phyloP scores from a whole-genome alignment of 2,888 invertebrate species.

The Caenorhabditis sinica region DNA sequence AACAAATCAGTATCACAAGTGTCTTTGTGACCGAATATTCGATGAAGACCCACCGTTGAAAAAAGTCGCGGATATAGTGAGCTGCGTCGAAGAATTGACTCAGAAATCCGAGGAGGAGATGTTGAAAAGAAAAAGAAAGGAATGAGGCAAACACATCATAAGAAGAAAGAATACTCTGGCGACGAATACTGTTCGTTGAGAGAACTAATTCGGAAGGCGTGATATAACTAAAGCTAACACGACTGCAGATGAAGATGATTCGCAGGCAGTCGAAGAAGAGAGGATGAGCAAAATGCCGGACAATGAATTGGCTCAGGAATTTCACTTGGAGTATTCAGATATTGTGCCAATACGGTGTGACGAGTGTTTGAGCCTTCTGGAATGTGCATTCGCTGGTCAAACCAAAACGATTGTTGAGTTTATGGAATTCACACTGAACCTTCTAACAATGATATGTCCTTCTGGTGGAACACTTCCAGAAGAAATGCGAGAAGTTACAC shows the following conservation, averaged over 20 bases:
- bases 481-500: conserved; percentile 25
- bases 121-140: conserved; percentile 5
- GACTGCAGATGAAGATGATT: conserved; percentile 51
- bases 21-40: conserved; percentile 65
- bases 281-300: conserved; percentile 22
- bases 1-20: conserved; percentile 62
- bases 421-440: conserved; percentile 22
- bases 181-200: conserved; percentile 53
- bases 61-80: conserved; percentile 54
- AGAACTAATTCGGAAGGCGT: conserved; percentile 8
- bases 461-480: conserved; percentile 24
- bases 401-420: conserved; percentile 29
- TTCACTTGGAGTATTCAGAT: conserved; percentile 16
- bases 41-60: conserved; percentile 60
- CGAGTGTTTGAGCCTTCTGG: conserved; percentile 8
- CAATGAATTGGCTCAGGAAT: conserved; percentile 44
- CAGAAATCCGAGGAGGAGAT: conserved; percentile 16
- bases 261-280: background rate
- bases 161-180: conserved; percentile 56
- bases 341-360: conserved; percentile 22
- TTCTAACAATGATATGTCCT: conserved; percentile 4
- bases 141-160: conserved; percentile 15
- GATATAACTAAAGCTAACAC: conserved; percentile 20
- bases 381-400: conserved; percentile 4
- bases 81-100: conserved; percentile 54